Evolutionary conservation across 1,140 invertebrate genomes (phyloP).

Genomic region (Parapsyche elsis): DNA sequence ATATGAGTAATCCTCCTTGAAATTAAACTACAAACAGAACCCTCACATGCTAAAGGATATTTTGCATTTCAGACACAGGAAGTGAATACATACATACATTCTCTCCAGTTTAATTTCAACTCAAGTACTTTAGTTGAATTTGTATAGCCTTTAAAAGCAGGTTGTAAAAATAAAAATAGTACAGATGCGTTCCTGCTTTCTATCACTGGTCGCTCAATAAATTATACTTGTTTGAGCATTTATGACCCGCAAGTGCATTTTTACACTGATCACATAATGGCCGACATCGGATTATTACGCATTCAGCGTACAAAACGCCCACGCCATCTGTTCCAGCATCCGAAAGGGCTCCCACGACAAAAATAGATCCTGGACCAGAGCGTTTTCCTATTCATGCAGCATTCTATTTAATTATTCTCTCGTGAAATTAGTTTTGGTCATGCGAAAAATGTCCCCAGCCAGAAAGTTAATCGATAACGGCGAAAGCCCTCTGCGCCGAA

Average conservation of each 20-base stretch:
- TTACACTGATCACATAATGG: constrained; percentile 35
- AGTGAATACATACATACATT: no score
- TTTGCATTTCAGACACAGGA: no score
- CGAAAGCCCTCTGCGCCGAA: constrained; percentile 21
- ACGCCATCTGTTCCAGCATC: neutral
- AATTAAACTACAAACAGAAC: no score
- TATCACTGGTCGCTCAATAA: constrained; percentile 7
- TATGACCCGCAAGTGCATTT: constrained; percentile 21
- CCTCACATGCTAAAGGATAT: no score
- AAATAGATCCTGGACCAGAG: neutral
- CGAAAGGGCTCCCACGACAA: neutral
- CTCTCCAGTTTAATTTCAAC: no score
- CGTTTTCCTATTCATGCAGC: neutral
- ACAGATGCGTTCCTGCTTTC: neutral
- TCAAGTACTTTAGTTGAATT: no score
- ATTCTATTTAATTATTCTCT: neutral
- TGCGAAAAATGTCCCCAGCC: neutral
- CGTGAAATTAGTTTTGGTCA: neutral
- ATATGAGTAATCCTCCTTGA: no score
- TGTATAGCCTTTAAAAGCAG: no score
- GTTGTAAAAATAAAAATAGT: neutral
- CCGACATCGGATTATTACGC: neutral
- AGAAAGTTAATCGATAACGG: neutral
- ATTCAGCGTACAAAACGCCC: constrained; percentile 15
- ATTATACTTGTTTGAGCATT: constrained; percentile 23